phyloP scores from a whole-genome alignment of 1,140 invertebrate species.

The Anadara kagoshimensis region DNA sequence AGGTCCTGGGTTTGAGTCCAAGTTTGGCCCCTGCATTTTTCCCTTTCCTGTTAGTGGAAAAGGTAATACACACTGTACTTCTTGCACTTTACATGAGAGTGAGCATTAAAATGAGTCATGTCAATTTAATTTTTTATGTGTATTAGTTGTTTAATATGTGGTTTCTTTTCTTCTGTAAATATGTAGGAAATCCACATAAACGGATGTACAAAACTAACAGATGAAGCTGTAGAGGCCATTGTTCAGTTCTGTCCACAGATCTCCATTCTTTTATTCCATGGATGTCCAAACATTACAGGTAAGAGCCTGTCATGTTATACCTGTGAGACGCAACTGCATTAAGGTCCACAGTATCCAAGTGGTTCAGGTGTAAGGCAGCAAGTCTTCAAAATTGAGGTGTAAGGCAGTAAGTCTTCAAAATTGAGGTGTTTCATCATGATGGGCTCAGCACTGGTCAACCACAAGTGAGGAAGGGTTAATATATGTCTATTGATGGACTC shows the following conservation, averaged over 20 bases:
- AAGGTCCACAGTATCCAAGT: background rate
- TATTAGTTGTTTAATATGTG: background rate
- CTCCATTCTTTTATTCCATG: conserved; percentile 66
- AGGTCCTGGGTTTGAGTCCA: too few relatives aligned
- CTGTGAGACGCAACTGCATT: background rate
- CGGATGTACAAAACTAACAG: conserved; percentile 59
- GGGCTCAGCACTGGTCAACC: background rate
- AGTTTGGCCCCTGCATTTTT: too few relatives aligned
- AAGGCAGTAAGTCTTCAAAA: background rate
- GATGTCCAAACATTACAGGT: conserved; percentile 69
- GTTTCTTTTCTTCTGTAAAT: background rate
- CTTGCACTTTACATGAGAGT: too few relatives aligned
- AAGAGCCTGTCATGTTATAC: background rate
- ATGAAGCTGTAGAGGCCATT: conserved; percentile 67
- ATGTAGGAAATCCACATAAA: conserved; percentile 68
- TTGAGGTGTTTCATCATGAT: background rate
- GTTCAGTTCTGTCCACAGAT: conserved; percentile 63
- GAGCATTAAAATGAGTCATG: too few relatives aligned
- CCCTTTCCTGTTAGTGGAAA: too few relatives aligned
- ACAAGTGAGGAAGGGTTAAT: too few relatives aligned
- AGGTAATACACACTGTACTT: too few relatives aligned
- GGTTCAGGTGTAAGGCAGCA: background rate
- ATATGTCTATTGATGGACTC: too few relatives aligned
- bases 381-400: too few relatives aligned
- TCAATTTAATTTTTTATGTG: background rate